Evolutionary conservation across 2,888 invertebrate genomes (phyloP).

Genomic region (Syrphus vitripennis): DNA sequence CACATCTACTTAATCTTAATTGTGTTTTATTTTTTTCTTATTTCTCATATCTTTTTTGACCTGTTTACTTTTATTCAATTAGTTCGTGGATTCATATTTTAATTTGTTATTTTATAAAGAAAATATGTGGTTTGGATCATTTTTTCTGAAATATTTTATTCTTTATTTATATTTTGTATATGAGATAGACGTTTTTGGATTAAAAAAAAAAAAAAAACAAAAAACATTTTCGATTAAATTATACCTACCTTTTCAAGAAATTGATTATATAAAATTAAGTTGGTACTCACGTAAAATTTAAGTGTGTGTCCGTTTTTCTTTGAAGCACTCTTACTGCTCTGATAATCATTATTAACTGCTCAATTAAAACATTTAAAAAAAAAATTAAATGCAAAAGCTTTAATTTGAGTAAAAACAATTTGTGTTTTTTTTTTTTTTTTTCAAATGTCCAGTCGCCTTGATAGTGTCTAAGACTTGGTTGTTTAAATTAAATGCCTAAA

Average conservation of each 20-base stretch:
- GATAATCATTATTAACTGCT: background rate
- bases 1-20: slow-evolving; percentile 71
- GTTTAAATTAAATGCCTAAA: no score
- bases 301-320: background rate
- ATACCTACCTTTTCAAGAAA: no score
- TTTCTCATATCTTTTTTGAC: background rate
- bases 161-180: slow-evolving; percentile 35
- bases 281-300: background rate
- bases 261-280: background rate
- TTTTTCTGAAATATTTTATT: slow-evolving; percentile 22
- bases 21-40: slow-evolving; percentile 31
- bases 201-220: background rate
- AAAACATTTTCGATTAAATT: background rate
- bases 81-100: slow-evolving; percentile 33
- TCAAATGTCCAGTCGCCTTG: no score
- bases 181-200: slow-evolving; percentile 35
- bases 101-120: slow-evolving; percentile 16
- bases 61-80: slow-evolving; percentile 15
- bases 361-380: background rate
- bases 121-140: slow-evolving; percentile 11
- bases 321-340: background rate
- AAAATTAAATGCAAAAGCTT: background rate
- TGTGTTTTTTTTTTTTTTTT: no score
- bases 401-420: no score
- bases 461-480: no score